Conservation (phyloP, 2,113 vertebrate genomes). For the Pachypanchax playfairii region DNA sequence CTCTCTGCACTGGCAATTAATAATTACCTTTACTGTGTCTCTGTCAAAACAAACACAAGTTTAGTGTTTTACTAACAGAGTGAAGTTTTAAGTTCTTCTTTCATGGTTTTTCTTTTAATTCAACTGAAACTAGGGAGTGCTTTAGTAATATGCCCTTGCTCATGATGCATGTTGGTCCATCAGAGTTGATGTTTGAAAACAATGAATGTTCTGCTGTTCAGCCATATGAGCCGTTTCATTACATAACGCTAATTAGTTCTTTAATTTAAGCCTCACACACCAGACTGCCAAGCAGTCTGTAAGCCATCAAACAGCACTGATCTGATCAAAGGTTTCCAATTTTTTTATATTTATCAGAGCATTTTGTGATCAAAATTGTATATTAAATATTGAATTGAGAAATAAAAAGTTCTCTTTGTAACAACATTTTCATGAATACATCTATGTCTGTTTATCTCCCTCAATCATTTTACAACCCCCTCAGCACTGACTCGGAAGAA, state of each 20-base stretch:
- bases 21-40: constrained; percentile 47
- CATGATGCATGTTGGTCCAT: not conserved
- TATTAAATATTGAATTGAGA: too few species aligned
- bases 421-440: too few species aligned
- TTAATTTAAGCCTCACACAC: not conserved
- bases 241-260: not conserved
- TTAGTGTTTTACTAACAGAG: constrained; percentile 4
- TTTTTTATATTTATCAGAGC: too few species aligned
- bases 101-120: constrained; percentile 24
- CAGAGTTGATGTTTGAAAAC: constrained; percentile 7
- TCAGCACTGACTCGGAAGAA: too few species aligned
- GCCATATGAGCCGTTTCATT: constrained; percentile 7
- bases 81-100: constrained; percentile 10
- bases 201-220: not conserved
- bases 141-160: not conserved
- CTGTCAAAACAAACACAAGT: constrained; percentile 23
- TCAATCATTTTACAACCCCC: too few species aligned
- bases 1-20: constrained; percentile 5
- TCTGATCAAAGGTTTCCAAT: too few species aligned
- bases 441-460: too few species aligned
- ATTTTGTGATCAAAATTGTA: too few species aligned
- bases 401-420: too few species aligned
- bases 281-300: not conserved
- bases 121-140: constrained; percentile 22
- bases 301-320: not conserved